These are phyloP conservation scores for Hoplodrina ambigua DNA, from an alignment of 2,888 invertebrate genomes.

Conservation along the genomic window DNA sequence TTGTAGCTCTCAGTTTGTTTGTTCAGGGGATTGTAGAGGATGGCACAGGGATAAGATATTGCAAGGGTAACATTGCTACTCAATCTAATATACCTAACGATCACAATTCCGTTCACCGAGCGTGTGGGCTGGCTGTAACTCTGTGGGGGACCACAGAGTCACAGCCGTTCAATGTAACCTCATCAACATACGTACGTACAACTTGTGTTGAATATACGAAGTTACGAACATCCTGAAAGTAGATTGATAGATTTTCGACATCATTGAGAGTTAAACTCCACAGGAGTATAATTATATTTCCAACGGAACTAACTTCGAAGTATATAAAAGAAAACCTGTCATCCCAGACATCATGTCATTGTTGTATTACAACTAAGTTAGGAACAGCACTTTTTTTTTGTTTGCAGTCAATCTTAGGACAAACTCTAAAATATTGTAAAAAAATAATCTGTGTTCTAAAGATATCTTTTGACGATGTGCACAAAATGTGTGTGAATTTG, in stretches of 20 bases:
- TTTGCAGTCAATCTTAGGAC: neutral
- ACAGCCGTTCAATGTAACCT: conserved; percentile 1
- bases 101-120: neutral
- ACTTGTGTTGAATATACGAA: neutral
- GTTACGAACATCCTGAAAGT: conserved; percentile 4
- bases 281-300: neutral
- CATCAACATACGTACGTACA: neutral
- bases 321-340: neutral
- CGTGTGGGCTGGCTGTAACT: neutral
- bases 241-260: neutral
- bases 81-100: neutral
- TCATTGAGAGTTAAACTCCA: neutral
- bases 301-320: neutral
- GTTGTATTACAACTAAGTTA: too few species aligned
- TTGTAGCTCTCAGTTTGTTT: neutral
- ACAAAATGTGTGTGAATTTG: too few species aligned
- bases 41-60: too few species aligned
- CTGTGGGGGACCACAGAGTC: neutral
- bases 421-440: neutral
- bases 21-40: neutral
- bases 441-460: neutral
- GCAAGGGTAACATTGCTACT: neutral
- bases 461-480: too few species aligned
- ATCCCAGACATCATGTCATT: too few species aligned
- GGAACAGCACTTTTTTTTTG: neutral